These are phyloP conservation scores for Diloba caeruleocephala DNA, from an alignment of 2,888 invertebrate species.

Conservation along the genomic window DNA sequence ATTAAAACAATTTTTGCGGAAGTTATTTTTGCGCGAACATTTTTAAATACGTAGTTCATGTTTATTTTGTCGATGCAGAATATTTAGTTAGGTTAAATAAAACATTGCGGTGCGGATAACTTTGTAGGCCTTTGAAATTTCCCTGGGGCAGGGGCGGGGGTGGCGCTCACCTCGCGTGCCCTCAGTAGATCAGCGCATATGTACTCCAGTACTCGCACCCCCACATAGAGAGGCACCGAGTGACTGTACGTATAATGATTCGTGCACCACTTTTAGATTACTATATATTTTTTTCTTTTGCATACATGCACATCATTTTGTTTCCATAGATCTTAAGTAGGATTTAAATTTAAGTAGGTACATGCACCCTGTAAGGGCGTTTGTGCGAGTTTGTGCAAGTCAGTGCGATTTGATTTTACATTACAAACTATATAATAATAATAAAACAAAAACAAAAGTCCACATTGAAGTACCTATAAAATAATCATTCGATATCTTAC, in stretches of 20 bases:
- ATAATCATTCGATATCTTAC: no score
- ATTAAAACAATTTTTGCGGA: no score
- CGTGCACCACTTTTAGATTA: background rate
- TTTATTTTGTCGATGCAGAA: conserved; percentile 3
- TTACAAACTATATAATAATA: no score
- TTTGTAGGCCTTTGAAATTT: conserved; percentile 42
- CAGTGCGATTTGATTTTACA: no score
- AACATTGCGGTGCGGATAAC: conserved; percentile 27
- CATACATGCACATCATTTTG: no score
- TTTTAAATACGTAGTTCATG: background rate
- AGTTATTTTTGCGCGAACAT: background rate
- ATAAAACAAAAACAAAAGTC: no score
- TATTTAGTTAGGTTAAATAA: conserved; percentile 25
- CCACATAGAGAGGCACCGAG: background rate
- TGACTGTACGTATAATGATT: background rate
- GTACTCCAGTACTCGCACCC: background rate
- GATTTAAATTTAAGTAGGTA: no score
- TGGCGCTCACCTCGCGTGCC: conserved; percentile 1
- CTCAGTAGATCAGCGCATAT: background rate
- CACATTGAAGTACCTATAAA: no score
- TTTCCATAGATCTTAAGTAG: no score
- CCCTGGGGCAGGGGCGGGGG: conserved; percentile 39
- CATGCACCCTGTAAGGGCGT: no score
- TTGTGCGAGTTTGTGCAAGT: no score
- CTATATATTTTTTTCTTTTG: background rate